Evolutionary conservation across 2,113 vertebrate species (phyloP), one percentile per base, ranked within the genome.

Genomic region (Phalacrocorax carbo): DNA sequence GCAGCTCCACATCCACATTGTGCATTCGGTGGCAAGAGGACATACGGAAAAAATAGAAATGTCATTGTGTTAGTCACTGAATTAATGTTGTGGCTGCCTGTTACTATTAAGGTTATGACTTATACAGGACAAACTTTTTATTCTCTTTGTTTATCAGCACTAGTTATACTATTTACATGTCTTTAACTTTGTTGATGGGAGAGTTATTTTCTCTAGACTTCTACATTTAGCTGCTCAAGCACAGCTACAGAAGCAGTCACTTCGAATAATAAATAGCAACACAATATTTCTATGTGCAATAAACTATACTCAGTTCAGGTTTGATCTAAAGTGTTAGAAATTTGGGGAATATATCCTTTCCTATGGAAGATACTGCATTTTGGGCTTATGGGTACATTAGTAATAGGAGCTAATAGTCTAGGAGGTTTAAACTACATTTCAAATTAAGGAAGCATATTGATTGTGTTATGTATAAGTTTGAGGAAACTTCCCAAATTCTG

Each of bases 1-100:
- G 61, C 65, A 90, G 65, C 40, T 94, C 79, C 60, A 62, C 38
- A 66, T 93, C 70, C 75, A 42, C 3, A 10, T 61, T 95, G 55
- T 84, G 30, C 66, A 75, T 87, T 92, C 5, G 1, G 46, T 91
- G 61, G 65, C 73, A 96, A 90, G 57, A 89, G 52, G 76, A 93
- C 76, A 79, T 57, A 85, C 2, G 42, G 55, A 88, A 91, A 93
- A 94, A 95, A 90, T 21, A 96, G 79, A 95, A 93, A 96, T 88
- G 86, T 78, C 86, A 93, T 77, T 84, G 84, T 65, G 64, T 95
- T 96, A 96, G 54, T 96, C 89, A 94, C 75, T 86, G 82, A 92
- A 94, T 88, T 96, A 90, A 93, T 82, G 79, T 38, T 92, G 65
- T 54, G 60, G 38, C 30, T 94, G 68, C 44, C 79, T 90, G 29